Evolutionary conservation across 2,888 invertebrate species (phyloP), one percentile per base, ranked within the genome.

Genomic region (Tanytarsus gracilentus): DNA sequence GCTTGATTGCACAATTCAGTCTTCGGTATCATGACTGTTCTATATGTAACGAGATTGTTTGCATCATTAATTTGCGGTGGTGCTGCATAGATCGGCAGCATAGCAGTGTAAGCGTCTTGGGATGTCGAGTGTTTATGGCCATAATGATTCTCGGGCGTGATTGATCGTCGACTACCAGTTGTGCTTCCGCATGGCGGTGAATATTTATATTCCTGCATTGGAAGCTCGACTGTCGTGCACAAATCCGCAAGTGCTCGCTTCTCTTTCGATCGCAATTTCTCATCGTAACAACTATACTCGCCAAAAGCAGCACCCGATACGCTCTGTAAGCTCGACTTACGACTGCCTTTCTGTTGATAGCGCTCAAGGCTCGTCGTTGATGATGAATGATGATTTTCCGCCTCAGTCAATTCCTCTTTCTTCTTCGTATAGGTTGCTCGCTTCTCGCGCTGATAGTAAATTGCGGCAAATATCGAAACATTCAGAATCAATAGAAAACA

Each of bases 401-500:
- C 82, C 71, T 85, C 87, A 52, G 83, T 80, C 16, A 86, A 72
- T 66, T 88, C 87, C 66, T 88, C 87, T 68, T 88, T 88, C 61
- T 83, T 84, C 67, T 86, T 85, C 58, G 84, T 82, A 63, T 84
- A 81, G 52, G 78, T 77, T 64, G 80, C 78, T 55, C 78, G 69
- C 66, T 77, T 68, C 66, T 88, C 89, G 1, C 89, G 79, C 71
- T 90, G 89, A 68, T 89, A 88, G 69, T 89, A 91, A 63, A 90
- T 90, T 1, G 91, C 91, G 48, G 90, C 90, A 68, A 92, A 92
- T 65, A 93, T 92, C 23, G 90, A 77, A 9, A 90, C 84, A 69
- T 91, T 91, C 25, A 91, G 77, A 26, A 90, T 76, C 7, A 91
- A 76, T 6, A 91, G 78, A 65, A 90, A 88, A 67, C 89, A 88